Evolutionary conservation across 2,797 vertebrate genomes (phyloP).

Genomic region (Darevskia mixta): DNA sequence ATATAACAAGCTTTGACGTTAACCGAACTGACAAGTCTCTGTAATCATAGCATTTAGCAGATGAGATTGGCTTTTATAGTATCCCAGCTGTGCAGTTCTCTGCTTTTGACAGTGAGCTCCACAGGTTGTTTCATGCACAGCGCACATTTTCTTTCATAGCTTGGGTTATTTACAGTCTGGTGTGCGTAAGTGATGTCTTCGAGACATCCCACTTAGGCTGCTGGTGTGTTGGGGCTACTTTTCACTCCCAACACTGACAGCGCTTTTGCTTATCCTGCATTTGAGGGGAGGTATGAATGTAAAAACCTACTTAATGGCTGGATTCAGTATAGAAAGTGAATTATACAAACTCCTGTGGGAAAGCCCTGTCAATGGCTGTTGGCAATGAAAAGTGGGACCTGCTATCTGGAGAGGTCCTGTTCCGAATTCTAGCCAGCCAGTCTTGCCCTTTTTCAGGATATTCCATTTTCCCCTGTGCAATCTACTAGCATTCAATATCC

Average conservation of each 20-base stretch:
- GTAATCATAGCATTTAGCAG: neutral
- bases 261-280: neutral
- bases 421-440: neutral
- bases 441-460: neutral
- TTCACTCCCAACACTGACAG: neutral
- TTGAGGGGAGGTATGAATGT: neutral
- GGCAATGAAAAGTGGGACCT: neutral
- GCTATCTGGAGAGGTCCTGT: neutral
- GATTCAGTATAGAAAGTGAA: neutral
- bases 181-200: constrained; percentile 19
- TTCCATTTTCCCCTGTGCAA: neutral
- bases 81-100: neutral
- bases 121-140: neutral
- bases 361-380: neutral
- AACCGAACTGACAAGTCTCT: neutral
- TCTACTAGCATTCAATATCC: neutral
- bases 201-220: neutral
- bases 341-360: neutral
- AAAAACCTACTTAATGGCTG: neutral
- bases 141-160: neutral
- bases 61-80: neutral
- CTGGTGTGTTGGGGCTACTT: neutral
- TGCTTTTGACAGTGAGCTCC: neutral
- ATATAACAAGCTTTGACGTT: neutral
- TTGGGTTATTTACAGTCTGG: constrained; percentile 8